Percentiles rank a stretch among this genome's conserved stretches.
Evolutionary conservation across 1,140 invertebrate genomes (phyloP).

Genomic region (Oryctes rhinoceros): DNA sequence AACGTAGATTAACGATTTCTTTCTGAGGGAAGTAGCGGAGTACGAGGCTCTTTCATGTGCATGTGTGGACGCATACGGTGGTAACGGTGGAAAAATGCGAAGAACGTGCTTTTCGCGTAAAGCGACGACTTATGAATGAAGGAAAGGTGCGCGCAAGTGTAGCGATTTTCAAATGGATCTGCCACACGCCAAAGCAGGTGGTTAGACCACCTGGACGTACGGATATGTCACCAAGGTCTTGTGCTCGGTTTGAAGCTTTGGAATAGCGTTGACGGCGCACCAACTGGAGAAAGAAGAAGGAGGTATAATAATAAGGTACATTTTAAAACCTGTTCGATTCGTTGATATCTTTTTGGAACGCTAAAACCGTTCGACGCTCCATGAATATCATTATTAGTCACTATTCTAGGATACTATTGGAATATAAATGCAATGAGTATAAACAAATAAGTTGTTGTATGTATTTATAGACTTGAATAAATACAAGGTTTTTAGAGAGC

Average conservation of each 20-base stretch:
- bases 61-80: not conserved
- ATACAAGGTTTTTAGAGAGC: not conserved
- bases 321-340: not conserved
- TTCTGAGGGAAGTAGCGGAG: not conserved
- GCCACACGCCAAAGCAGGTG: conserved; percentile 35
- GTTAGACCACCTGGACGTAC: conserved; percentile 25
- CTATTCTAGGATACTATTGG: too few relatives aligned
- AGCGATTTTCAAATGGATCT: conserved; percentile 26
- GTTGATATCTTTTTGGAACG: not conserved
- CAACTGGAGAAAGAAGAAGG: too few relatives aligned
- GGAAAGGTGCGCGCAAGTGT: conserved; percentile 32
- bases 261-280: too few relatives aligned
- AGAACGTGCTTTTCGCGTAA: conserved; percentile 18
- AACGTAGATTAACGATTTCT: conserved; percentile 34
- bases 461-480: too few relatives aligned
- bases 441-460: too few relatives aligned
- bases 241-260: too few relatives aligned
- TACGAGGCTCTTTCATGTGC: not conserved
- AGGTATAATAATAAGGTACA: not conserved
- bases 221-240: conserved; percentile 30
- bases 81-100: not conserved
- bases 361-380: not conserved
- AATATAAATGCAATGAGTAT: too few relatives aligned
- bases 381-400: too few relatives aligned
- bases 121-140: conserved; percentile 1